phyloP scores from a whole-genome alignment of 2,113 vertebrate genomes.

The Bubo scandiacus region DNA sequence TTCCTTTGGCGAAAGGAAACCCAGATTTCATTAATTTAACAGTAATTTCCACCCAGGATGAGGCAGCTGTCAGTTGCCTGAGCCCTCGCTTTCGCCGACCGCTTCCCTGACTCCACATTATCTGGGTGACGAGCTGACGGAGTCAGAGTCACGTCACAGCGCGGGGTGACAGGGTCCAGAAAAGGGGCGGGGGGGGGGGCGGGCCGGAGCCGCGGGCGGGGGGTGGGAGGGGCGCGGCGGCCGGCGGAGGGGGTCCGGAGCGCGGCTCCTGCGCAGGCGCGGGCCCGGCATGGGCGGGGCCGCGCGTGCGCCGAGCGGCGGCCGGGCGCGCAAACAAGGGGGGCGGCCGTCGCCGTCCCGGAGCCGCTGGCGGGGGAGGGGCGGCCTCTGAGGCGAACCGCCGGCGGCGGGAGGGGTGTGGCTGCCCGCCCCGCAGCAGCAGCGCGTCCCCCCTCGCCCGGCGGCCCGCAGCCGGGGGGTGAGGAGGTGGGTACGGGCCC shows the following conservation, averaged over 20 bases:
- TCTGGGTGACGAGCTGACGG: rapidly evolving
- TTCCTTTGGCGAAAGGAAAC: rapidly evolving
- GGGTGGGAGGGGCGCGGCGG: too few species aligned
- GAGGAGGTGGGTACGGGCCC: neutral
- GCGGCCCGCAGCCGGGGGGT: neutral
- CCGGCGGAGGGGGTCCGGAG: too few species aligned
- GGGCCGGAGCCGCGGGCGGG: too few species aligned
- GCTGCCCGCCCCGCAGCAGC: too few species aligned
- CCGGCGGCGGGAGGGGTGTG: too few species aligned
- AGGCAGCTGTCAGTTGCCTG: rapidly evolving
- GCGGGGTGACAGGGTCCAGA: neutral
- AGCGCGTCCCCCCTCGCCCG: neutral
- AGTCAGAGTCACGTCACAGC: rapidly evolving
- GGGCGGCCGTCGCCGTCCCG: too few species aligned
- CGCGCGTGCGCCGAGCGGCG: neutral
- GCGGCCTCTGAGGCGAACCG: neutral
- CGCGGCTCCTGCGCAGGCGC: neutral
- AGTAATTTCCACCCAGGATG: rapidly evolving
- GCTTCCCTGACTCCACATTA: rapidly evolving
- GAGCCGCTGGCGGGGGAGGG: neutral
- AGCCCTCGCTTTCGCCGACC: rapidly evolving
- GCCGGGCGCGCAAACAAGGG: neutral
- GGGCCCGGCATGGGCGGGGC: neutral
- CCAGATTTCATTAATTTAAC: rapidly evolving
- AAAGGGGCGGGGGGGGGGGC: rapidly evolving